Evolutionary conservation across 2,797 vertebrate genomes (phyloP), one percentile per base, ranked within the genome.

Genomic region (Cynodonichthys magdalenae): DNA sequence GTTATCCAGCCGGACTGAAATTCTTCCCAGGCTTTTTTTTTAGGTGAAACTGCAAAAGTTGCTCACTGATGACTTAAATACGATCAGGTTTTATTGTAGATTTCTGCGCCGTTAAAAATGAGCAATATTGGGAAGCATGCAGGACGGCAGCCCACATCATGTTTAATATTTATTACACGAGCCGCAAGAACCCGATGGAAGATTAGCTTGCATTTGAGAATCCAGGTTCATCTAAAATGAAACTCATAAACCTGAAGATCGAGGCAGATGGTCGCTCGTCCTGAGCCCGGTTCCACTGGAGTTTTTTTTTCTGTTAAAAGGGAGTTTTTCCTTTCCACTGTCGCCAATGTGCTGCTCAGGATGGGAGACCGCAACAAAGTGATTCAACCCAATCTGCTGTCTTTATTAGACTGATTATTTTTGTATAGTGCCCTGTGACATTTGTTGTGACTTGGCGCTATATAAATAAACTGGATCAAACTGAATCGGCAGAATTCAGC

Each of bases 81-180:
- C 56, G 36, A 39, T 29, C 53, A 41, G 44, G 62, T 73, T 61
- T 59, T 56, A 67, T 62, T 18, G 20, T 70, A 20, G 48, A 55
- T 60, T 55, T 78, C 50, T 61, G 59, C 74, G 62, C 67, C 54
- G 53, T 36, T 49, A 74, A 52, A 24, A 44, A 18, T 59, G 42
- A 83, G 66, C 62, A 82, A 71, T 85, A 80, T 77, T 49, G 60
- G 74, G 53, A 81, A 59, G 79, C 84, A 84, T 83, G 81, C 67
- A 70, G 66, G 71, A 69, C 55, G 52, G 55, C 65, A 63, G 59
- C 62, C 60, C 60, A 11, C 10, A 10, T 28, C 6, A 9, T 62
- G 51, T 56, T 66, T 12, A 47, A 67, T 68, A 58, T 58, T 54
- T 18, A 60, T 34, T 24, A 18, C 64, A 36, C 75, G 56, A 75